Evolutionary conservation across 2,888 invertebrate genomes (phyloP), one percentile per base, ranked within the genome.

Genomic region (Sceliomorpha sp.): DNA sequence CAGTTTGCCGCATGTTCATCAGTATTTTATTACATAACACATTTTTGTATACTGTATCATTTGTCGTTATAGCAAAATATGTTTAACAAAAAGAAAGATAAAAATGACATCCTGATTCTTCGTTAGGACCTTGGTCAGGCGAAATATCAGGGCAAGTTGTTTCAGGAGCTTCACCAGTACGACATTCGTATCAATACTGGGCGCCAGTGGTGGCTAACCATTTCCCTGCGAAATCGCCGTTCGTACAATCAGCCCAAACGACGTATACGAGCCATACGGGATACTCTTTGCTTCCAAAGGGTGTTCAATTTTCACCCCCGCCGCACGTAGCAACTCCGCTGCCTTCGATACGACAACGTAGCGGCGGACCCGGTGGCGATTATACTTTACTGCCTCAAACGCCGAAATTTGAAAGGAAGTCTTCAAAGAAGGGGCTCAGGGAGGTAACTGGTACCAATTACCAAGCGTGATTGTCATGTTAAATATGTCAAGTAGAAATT

Each of bases 151-250:
- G 48, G 40, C 40, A 55, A 26, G 45, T 47, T 64, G 71, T 84
- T 84, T 48, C 85, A 90, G 90, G 87, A 76, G 89, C 89, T 75
- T 89, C 89, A 12, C 88, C 89, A 40, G 84, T 87, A 31, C 91
- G 91, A 42, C 90, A 91, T 78, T 90, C 90, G 56, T 87, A 89
- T 66, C 91, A 90, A 76, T 89, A 90, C 74, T 94, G 93, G 93
- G 90, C 92, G 59, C 94, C 94, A 3, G 86, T 94, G 66, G 92
- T 93, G 40, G 94, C 94, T 17, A 93, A 92, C 60, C 94, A 94
- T 87, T 94, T 94, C 83, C 92, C 93, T 10, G 90, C 91, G 13
- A 90, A 91, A 70, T 94, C 93, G 39, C 94, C 94, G 50, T 94
- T 94, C 88, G 76, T 81, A 72, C 81, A 78, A 70, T 62, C 70